Conservation (phyloP, 2,888 invertebrate species). For the Therioaphis trifolii region DNA sequence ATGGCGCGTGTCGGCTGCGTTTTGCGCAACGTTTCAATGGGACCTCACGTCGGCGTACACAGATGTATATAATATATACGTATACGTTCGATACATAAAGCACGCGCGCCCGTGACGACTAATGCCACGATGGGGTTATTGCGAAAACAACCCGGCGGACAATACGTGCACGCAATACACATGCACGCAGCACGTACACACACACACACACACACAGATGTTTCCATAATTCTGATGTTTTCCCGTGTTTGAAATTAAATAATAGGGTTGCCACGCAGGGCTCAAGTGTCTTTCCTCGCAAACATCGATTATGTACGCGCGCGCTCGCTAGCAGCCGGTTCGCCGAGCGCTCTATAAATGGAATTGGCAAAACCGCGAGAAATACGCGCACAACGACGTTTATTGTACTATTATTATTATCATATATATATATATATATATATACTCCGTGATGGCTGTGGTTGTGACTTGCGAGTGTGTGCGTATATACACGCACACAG, state of each 20-base stretch:
- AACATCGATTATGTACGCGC: background rate
- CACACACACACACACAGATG: slow-evolving; percentile 36
- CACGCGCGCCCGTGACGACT: slow-evolving; percentile 25
- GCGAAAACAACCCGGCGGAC: slow-evolving; percentile 56
- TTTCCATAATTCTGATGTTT: slow-evolving; percentile 55
- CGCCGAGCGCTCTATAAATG: background rate
- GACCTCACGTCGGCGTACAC: background rate
- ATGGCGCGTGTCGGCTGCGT: slow-evolving; percentile 59
- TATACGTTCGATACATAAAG: background rate
- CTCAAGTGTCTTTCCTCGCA: slow-evolving; percentile 13
- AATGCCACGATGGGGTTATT: slow-evolving; percentile 44
- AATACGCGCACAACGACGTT: no score
- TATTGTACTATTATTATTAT: background rate
- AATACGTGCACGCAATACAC: background rate
- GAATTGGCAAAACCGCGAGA: slow-evolving; percentile 1
- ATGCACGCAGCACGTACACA: background rate
- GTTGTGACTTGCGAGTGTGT: no score
- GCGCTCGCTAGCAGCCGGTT: background rate
- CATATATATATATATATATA: no score
- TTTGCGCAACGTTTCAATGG: slow-evolving; percentile 54
- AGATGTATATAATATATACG: background rate
- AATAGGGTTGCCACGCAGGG: background rate
- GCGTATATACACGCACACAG: no score
- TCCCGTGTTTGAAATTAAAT: slow-evolving; percentile 50
- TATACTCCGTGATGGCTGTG: background rate